Conservation (phyloP, 2,113 vertebrate genomes). For the Phaethornis superciliosus region DNA sequence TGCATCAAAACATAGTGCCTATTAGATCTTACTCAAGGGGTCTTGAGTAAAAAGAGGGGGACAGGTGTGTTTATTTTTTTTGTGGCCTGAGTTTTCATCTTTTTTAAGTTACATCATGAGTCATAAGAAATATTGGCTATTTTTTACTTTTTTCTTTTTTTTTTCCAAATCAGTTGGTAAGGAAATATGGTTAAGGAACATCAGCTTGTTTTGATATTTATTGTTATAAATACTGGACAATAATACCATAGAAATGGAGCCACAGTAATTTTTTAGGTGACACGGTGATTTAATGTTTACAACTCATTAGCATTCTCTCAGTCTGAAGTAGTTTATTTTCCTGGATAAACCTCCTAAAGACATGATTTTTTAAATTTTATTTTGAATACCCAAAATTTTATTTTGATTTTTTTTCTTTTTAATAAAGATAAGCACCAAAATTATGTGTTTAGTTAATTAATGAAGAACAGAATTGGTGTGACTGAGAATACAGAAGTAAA, state of each 20-base stretch:
- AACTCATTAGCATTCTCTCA: not conserved
- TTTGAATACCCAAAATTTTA: no score
- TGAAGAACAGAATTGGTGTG: not conserved
- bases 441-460: rapidly evolving
- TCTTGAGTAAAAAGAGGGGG: not conserved
- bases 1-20: not conserved
- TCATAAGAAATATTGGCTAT: not conserved
- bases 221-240: not conserved
- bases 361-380: not conserved
- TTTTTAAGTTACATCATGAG: not conserved
- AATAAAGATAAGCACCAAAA: not conserved
- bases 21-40: not conserved
- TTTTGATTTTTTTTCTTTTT: not conserved
- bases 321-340: not conserved
- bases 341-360: not conserved
- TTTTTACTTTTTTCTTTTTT: not conserved
- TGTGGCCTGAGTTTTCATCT: not conserved
- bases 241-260: not conserved
- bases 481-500: not conserved
- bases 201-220: not conserved
- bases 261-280: not conserved
- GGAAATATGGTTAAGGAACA: not conserved
- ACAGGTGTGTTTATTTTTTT: not conserved
- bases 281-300: not conserved
- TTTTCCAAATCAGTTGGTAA: not conserved